These are phyloP conservation scores for Anagrus nilaparvatae DNA, from an alignment of 1,140 invertebrate genomes.

Conservation along the genomic window DNA sequence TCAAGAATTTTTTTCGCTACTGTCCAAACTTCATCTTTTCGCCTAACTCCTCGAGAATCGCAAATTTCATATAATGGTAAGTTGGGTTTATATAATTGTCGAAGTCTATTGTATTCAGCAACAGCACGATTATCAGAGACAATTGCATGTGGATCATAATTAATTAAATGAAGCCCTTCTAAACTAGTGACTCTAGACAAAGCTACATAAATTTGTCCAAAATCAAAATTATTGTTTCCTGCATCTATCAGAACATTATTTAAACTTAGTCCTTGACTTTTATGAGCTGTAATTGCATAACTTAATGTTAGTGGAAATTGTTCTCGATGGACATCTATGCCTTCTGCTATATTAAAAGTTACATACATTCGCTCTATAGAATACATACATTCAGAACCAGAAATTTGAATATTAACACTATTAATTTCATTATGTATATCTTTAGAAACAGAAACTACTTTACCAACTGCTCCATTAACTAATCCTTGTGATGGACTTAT, in stretches of 20 bases:
- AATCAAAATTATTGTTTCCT: constrained; percentile 14
- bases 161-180: constrained; percentile 1
- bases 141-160: background rate
- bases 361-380: constrained; percentile 8
- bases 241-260: constrained; percentile 17
- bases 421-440: background rate
- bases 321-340: constrained; percentile 15
- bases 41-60: no score
- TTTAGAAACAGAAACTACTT: constrained; percentile 4
- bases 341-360: constrained; percentile 17
- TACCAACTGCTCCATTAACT: constrained; percentile 11
- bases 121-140: background rate
- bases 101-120: background rate
- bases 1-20: no score
- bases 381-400: constrained; percentile 7
- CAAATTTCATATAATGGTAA: no score
- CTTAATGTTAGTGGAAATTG: constrained; percentile 26
- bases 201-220: constrained; percentile 4
- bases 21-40: no score
- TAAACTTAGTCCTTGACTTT: constrained; percentile 24
- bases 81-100: no score
- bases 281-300: constrained; percentile 26
- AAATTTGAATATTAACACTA: background rate
- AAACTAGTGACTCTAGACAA: background rate
- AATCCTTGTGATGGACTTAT: constrained; percentile 13